A percentile compares a stretch with the other conserved stretches of the same genome.
Evolutionary conservation across 1,140 invertebrate species (phyloP).

Genomic region (Pseudomyrmex pallidus): DNA sequence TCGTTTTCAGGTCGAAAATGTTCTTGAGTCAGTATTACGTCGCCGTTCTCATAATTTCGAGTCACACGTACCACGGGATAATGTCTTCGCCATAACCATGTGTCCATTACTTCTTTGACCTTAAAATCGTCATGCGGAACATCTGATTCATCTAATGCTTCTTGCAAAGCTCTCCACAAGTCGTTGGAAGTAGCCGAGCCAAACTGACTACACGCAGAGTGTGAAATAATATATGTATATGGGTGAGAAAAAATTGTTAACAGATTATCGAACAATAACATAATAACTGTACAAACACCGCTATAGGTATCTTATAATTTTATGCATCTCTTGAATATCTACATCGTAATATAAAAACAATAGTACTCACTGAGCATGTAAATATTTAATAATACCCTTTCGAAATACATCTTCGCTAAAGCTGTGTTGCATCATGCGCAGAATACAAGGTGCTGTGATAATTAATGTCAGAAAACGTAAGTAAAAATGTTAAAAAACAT

Average conservation of each 20-base stretch:
- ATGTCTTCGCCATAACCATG: conserved; percentile 90
- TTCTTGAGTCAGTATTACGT: conserved; percentile 81
- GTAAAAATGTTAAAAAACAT: background rate
- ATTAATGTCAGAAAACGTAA: background rate
- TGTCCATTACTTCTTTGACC: conserved; percentile 86
- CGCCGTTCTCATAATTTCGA: conserved; percentile 82
- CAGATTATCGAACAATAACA: background rate
- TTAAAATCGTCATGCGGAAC: conserved; percentile 75
- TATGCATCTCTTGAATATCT: too few species aligned
- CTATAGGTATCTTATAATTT: too few species aligned
- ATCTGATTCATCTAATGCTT: conserved; percentile 84
- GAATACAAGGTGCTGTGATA: conserved; percentile 84
- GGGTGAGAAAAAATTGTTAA: background rate
- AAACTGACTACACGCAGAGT: conserved; percentile 78
- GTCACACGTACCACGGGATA: conserved; percentile 88
- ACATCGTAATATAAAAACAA: too few species aligned
- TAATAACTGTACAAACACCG: background rate
- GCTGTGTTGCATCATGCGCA: conserved; percentile 86
- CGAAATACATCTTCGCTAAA: conserved; percentile 84
- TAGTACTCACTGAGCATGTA: conserved; percentile 63
- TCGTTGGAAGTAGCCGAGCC: conserved; percentile 88
- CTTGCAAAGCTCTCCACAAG: conserved; percentile 88
- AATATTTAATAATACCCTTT: conserved; percentile 81
- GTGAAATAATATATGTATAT: background rate
- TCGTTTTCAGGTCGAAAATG: conserved; percentile 71